phyloP scores from a whole-genome alignment of 2,888 invertebrate genomes.

The Pegoplata infirma region DNA sequence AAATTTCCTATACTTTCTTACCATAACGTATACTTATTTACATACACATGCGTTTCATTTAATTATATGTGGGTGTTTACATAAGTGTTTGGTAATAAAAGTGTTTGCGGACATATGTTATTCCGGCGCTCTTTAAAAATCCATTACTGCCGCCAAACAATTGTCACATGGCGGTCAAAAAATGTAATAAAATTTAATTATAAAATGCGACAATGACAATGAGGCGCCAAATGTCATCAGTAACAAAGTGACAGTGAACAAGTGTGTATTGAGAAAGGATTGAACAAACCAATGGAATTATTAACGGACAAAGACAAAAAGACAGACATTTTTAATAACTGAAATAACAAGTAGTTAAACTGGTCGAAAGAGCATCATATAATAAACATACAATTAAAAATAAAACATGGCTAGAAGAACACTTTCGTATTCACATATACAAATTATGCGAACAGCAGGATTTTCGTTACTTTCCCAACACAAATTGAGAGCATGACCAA shows the following conservation, averaged over 20 bases:
- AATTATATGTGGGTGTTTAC: background rate
- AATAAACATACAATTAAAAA: background rate
- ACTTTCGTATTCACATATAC: background rate
- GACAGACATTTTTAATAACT: background rate
- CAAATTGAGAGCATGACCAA: no score
- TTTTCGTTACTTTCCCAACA: no score
- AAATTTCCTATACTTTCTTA: no score
- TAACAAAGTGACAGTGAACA: background rate
- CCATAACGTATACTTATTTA: no score
- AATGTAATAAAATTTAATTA: conserved; percentile 34
- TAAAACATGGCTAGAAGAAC: background rate
- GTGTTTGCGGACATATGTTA: background rate
- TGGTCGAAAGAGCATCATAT: background rate
- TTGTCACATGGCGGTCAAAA: conserved; percentile 11
- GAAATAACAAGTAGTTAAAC: background rate
- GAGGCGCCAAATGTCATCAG: conserved; percentile 18
- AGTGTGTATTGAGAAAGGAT: background rate
- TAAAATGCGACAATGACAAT: conserved; percentile 18
- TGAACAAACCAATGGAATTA: background rate
- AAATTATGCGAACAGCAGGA: no score
- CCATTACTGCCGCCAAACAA: conserved; percentile 14
- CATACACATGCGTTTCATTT: background rate
- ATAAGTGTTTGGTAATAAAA: background rate
- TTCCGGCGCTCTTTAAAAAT: conserved; percentile 6
- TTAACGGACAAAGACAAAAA: background rate